Evolutionary conservation across 2,113 vertebrate species (phyloP), one percentile per base, ranked within the genome.

Genomic region (Monopterus albus): DNA sequence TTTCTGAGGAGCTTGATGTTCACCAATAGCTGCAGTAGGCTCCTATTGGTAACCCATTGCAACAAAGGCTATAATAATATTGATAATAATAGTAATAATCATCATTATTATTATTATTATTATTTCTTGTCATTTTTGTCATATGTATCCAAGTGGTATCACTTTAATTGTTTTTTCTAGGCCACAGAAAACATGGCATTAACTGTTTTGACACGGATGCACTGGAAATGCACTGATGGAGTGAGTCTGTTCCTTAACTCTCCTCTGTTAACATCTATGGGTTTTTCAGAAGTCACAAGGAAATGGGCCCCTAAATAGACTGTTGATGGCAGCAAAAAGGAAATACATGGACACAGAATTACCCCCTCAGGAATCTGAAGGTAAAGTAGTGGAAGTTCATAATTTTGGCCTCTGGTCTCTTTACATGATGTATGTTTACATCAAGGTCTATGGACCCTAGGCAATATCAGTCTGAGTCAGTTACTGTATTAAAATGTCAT

Each of bases 301-400:
- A 90, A 95, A 90, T 95, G 95, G 94, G 89, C 90, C 89, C 89
- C 83, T 95, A 51, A 94, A 92, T 90, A 93, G 93, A 92, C 90
- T 95, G 72, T 92, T 87, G 92, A 94, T 89, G 94, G 92, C 93
- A 80, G 89, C 93, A 3, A 91, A 94, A 89, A 95, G 91, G 89
- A 94, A 91, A 89, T 90, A 92, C 88, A 94, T 93, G 92, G 94
- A 95, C 81, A 94, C 94, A 72, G 94, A 94, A 73, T 92, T 94
- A 88, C 92, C 94, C 74, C 92, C 92, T 91, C 95, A 92, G 91
- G 96, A 98, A 87, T 96, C 96, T 18, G 97, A 97, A 96, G 96
- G 96, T 97, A 92, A 87, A 74, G 71, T 47, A 67, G 55, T 39
- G 18, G 42, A 69, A 65, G 60, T 45, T 43, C 21, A 21, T 50